phyloP scores from a whole-genome alignment of 2,113 vertebrate species.

The Leptocoma aspasia region DNA sequence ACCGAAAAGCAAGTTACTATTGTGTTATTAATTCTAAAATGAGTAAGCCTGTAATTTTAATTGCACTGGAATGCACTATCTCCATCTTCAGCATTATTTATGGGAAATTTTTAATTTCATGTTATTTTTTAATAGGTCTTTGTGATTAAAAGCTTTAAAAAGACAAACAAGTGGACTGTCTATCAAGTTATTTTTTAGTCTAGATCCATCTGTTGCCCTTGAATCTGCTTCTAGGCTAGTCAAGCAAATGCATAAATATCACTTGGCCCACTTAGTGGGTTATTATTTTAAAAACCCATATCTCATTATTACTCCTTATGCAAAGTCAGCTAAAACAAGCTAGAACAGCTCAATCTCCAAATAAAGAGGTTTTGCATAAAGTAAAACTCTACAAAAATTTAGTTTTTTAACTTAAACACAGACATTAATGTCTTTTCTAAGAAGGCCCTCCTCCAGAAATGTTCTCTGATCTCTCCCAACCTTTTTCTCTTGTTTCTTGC shows the following conservation, averaged over 20 bases:
- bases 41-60: neutral
- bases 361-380: neutral
- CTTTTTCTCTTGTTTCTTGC: neutral
- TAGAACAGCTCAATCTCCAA: neutral
- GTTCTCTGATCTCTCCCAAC: neutral
- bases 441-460: neutral
- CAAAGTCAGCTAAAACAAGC: neutral
- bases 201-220: neutral
- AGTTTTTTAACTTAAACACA: neutral
- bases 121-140: neutral
- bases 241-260: neutral
- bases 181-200: neutral
- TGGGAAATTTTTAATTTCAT: neutral
- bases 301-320: neutral
- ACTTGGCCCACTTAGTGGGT: neutral
- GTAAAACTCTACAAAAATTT: neutral
- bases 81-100: neutral
- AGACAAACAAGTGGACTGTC: neutral
- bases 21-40: neutral
- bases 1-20: neutral
- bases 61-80: neutral
- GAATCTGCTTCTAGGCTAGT: neutral
- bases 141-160: neutral
- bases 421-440: neutral
- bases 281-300: neutral